Evolutionary conservation across 2,113 vertebrate genomes (phyloP), one percentile per base, ranked within the genome.

Genomic region (Trinectes maculatus): DNA sequence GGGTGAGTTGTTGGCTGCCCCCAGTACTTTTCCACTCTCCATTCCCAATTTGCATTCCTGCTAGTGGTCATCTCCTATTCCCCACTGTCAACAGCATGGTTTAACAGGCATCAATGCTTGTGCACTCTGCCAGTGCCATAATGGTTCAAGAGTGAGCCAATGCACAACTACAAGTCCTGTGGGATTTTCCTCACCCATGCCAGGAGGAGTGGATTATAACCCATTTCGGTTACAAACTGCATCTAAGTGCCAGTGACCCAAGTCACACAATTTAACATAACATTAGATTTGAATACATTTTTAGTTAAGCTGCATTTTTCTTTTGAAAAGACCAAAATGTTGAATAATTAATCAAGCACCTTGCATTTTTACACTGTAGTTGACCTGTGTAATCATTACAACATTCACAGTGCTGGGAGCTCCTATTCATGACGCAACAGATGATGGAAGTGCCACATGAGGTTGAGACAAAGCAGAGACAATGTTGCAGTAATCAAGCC

Each of bases 11-110:
- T 18, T 33, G 21, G 37, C 40, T 21, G 26, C 34, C 55, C 63
- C 46, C 62, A 29, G 82, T 89, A 79, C 58, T 88, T 90, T 90
- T 89, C 83, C 85, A 33, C 64, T 84, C 66, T 34, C 60, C 25
- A 22, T 68, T 62, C 16, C 24, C 4, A 4, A 40, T n/a, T 12
- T 40, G 19, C 57, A 87, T 84, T 88, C 85, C 79, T 49, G 46
- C 36, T 73, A 18, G 58, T 10, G 25, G 68, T 56, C 62, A 26
- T 67, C 80, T 82, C 71, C 64, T 39, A 28, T 80, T 79, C 65
- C 80, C 68, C 52, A 52, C 69, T 61, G 79, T 77, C 80, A 81
- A 74, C 60, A 81, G 68, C 62, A 31, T 16, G 22, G 52, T 36
- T 36, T 59, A 52, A 72, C 68, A 65, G 54, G 29, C 51, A 1